Base-by-base conservation (phyloP, 2,113 vertebrate species). In the Engraulis encrasicolus region DNA sequence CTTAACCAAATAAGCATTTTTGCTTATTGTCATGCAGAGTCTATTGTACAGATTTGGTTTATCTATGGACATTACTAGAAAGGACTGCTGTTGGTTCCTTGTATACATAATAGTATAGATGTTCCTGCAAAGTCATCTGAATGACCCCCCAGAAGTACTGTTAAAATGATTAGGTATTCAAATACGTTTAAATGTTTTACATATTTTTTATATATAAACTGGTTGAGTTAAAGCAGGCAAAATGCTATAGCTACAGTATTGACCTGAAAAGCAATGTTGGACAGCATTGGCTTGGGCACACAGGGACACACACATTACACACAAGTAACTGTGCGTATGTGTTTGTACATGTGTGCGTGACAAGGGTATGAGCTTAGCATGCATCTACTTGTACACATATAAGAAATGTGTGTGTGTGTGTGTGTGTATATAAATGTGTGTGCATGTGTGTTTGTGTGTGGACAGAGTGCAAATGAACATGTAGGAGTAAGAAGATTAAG, bases 21-120 rank as follows among this genome's bases (percentile, higher is more conserved):
- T 91, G 92, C 87, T 90, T 92, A 89, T 89, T 87, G 87, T 91
- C 94, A 95, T 95, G 94, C 94, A 94, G 87, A 87, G 86, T 86
- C 19, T 15, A 91, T 82, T 87, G 87, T 89, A 88, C 89, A 92
- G 86, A 91, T 91, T 90, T 90, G 91, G 82, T 94, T 90, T 91
- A 88, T 88, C 89, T 92, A 90, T 84, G 87, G 92, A 86, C 91
- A 87, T 85, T 93, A 94, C 92, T 86, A 93, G 93, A 87, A 91
- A 82, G 80, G 88, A 91, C 89, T 88, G 91, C 87, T 79, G 86
- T 84, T 87, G 81, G 87, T 87, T 88, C 89, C 78, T 78, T 83
- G 82, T 86, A 84, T 89, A 90, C 91, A 91, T 88, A 50, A 81
- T 88, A 91, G 90, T 90, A 93, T 92, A 88, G 90, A 93, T 91